These are phyloP conservation scores for Otis tarda DNA, from an alignment of 2,113 vertebrate genomes.

Conservation along the genomic window DNA sequence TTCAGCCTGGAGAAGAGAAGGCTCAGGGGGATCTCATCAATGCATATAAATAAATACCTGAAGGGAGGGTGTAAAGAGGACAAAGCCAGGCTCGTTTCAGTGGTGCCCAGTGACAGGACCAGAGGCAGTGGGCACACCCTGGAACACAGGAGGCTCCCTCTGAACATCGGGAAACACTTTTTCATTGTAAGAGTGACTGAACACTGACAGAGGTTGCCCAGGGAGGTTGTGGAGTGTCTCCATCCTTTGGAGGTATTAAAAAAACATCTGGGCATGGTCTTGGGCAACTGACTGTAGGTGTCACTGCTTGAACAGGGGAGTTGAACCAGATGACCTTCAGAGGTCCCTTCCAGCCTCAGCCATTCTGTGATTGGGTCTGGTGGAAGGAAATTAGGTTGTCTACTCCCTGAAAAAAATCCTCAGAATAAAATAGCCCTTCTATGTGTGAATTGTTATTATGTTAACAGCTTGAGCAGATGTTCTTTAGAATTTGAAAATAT, in stretches of 20 bases:
- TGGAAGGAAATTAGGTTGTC: background rate
- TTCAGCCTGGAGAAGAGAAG: background rate
- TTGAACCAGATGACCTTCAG: background rate
- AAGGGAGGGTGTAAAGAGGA: background rate
- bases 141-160: background rate
- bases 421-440: background rate
- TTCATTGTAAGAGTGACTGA: background rate
- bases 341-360: background rate
- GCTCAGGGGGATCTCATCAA: background rate
- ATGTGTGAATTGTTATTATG: background rate
- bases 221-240: background rate
- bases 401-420: background rate
- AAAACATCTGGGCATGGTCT: background rate
- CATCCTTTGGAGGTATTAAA: background rate
- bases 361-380: background rate
- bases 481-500: background rate
- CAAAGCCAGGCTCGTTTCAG: background rate
- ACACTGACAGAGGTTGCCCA: background rate
- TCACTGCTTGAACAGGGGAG: background rate
- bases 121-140: background rate
- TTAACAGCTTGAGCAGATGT: background rate
- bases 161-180: background rate
- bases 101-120: background rate
- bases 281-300: background rate
- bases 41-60: background rate